Conservation (phyloP, 1,140 invertebrate species). For the Diorhabda elongata region DNA sequence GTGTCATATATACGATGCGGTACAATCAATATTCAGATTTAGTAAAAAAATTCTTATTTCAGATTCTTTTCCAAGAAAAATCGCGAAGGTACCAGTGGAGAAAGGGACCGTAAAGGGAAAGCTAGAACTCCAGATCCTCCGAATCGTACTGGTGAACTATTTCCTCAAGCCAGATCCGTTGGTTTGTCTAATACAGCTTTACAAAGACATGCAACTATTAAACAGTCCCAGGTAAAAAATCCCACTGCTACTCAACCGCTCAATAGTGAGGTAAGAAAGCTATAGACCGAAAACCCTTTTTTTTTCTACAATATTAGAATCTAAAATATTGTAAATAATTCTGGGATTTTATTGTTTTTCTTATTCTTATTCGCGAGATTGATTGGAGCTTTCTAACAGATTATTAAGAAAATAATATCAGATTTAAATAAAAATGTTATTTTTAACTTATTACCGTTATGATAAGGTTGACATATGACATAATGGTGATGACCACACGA, state of each 20-base stretch:
- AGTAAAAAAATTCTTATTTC: constrained; percentile 16
- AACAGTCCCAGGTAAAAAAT: constrained; percentile 53
- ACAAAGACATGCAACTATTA: constrained; percentile 52
- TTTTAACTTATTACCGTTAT: too few species aligned
- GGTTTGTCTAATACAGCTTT: constrained; percentile 36
- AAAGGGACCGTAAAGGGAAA: constrained; percentile 55
- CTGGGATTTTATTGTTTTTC: too few species aligned
- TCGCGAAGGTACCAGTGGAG: constrained; percentile 60
- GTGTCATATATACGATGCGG: background rate
- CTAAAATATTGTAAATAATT: too few species aligned
- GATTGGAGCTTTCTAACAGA: too few species aligned
- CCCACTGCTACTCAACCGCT: background rate
- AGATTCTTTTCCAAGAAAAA: constrained; percentile 80
- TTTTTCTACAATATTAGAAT: too few species aligned
- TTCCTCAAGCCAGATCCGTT: constrained; percentile 27
- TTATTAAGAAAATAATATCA: too few species aligned
- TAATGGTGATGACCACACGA: too few species aligned
- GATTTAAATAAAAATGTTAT: too few species aligned
- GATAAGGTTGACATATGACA: too few species aligned
- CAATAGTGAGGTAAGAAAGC: background rate
- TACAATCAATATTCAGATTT: background rate
- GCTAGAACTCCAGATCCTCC: constrained; percentile 68
- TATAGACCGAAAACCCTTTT: too few species aligned
- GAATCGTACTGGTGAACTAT: constrained; percentile 42
- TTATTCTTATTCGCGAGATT: too few species aligned